These are phyloP conservation scores for Apis florea DNA, from an alignment of 1,140 invertebrate genomes.

Conservation along the genomic window DNA sequence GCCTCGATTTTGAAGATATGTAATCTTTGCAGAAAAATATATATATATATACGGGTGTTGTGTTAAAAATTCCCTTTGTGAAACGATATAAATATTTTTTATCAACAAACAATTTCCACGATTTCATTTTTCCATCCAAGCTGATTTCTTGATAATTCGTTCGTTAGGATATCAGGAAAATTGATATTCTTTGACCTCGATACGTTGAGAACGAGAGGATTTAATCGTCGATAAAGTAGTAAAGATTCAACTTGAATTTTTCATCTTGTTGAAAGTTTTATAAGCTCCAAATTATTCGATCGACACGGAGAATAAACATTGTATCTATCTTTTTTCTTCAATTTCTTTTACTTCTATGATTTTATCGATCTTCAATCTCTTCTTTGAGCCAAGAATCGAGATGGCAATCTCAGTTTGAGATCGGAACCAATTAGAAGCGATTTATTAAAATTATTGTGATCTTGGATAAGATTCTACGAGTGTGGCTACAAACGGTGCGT, in stretches of 20 bases:
- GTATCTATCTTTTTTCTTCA: slow-evolving; percentile 2
- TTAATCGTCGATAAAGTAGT: background rate
- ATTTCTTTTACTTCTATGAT: background rate
- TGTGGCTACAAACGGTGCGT: background rate
- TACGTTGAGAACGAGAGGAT: background rate
- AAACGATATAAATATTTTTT: background rate
- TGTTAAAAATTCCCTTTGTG: background rate
- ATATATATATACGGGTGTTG: too few relatives aligned
- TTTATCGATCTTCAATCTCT: background rate
- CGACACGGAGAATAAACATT: background rate
- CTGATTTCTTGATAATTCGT: too few relatives aligned
- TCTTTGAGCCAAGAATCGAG: background rate
- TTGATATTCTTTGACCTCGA: background rate
- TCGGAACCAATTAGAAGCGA: background rate
- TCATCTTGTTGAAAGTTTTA: background rate
- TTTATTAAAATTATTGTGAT: slow-evolving; percentile 14
- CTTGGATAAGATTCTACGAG: background rate
- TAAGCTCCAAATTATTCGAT: background rate
- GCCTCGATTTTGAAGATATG: slow-evolving; percentile 21
- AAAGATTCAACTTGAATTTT: background rate
- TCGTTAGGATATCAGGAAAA: too few relatives aligned
- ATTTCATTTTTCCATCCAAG: too few relatives aligned
- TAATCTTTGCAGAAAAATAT: slow-evolving; percentile 22
- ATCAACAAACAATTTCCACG: too few relatives aligned
- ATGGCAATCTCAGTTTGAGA: background rate